Base-by-base conservation (phyloP, 37 sponge, comb jelly and placozoan species). In the Dysidea cf. avara region DNA sequence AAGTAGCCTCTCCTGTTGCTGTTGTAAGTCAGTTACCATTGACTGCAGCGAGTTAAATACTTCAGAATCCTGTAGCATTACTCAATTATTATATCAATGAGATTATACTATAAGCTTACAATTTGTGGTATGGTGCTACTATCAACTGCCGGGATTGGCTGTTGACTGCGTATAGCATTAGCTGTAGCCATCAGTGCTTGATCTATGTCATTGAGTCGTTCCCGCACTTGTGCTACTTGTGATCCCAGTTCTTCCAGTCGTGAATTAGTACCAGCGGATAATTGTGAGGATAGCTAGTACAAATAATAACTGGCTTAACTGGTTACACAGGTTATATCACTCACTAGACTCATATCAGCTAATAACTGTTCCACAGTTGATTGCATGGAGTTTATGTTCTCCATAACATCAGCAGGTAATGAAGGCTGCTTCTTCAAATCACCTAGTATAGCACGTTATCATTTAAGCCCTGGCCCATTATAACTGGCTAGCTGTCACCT, bases 1-100 rank as follows among this genome's bases (percentile, higher is more conserved):
- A 33, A 90, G 46, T 58, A 90, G 64, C 28, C 88, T 58, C 81
- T 94, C 92, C 36, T 94, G 91, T 53, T 94, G 86, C 68, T 89
- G 80, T 66, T 89, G 86, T 57, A 85, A 61, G 49, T 83, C 89
- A 20, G 52, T 43, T 57, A 93, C 69, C 63, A 63, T 24, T 54
- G 39, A 61, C 54, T 84, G 82, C 50, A 90, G 68, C 22, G 81
- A 82, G n/a, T 56, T 52, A 47, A 90, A 81, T 7, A 78, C 46
- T 26, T 82, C 74, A 50, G 53, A 2, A 9, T 43, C 46, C 46
- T 43, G 46, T 43, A 43, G 46, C 9, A 43, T 43, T 43, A 5
- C 46, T 12, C 9, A 43, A 43, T 43, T 12, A 9, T 43, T 9
- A 43, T 9, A 5, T 9, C 46, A 43, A 12, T 9, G 9, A 12